Evolutionary conservation across 2,113 vertebrate species (phyloP).

Genomic region (Hirundichthys speculiger): DNA sequence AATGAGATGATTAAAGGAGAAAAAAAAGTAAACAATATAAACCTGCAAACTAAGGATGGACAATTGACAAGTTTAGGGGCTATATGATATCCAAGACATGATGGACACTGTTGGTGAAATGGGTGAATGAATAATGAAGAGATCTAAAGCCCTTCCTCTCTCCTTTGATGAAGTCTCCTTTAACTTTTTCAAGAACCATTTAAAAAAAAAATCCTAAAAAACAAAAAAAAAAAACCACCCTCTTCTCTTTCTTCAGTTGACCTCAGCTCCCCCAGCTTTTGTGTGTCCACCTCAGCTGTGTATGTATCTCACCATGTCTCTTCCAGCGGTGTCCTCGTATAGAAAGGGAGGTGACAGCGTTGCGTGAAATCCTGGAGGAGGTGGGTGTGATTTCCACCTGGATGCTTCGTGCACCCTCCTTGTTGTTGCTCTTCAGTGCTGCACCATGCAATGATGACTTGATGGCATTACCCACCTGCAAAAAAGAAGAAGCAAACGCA

Average conservation of each 20-base stretch:
- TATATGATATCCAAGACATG: slow-evolving; percentile 7
- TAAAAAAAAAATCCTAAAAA: fast-evolving
- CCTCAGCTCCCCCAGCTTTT: neutral
- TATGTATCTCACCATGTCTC: slow-evolving; percentile 90
- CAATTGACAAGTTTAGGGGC: neutral
- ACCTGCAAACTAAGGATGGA: neutral
- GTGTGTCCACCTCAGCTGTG: neutral
- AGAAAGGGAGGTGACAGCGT: slow-evolving; percentile 97
- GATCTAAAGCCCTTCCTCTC: slow-evolving; percentile 39
- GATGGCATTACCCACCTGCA: slow-evolving; percentile 96
- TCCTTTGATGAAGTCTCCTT: too few species aligned
- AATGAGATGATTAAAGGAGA: neutral
- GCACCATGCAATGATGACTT: slow-evolving; percentile 92
- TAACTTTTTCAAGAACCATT: neutral
- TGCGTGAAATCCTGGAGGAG: slow-evolving; percentile 95
- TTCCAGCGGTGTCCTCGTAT: slow-evolving; percentile 99
- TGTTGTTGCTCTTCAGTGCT: slow-evolving; percentile 92
- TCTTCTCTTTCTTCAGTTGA: too few species aligned
- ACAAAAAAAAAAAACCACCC: neutral
- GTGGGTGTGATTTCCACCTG: slow-evolving; percentile 98
- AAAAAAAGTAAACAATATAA: too few species aligned
- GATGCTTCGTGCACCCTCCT: slow-evolving; percentile 92
- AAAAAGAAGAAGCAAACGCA: neutral
- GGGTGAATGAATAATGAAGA: slow-evolving; percentile 21
- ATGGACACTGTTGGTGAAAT: slow-evolving; percentile 30